These are phyloP conservation scores for Adelphocoris suturalis DNA, from an alignment of 2,888 invertebrate species.

Conservation along the genomic window DNA sequence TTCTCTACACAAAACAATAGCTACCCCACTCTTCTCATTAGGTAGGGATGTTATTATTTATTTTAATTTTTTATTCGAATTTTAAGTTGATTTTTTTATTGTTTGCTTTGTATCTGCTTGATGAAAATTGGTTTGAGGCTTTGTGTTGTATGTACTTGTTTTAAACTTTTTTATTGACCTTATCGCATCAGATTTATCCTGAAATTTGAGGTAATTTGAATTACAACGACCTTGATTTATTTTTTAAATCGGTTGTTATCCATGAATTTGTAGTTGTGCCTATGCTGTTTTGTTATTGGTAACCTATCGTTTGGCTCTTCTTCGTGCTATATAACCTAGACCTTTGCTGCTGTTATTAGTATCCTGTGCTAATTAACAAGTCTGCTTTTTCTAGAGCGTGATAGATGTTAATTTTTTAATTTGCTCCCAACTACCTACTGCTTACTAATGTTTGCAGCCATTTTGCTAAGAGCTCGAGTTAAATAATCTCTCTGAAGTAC, in stretches of 20 bases:
- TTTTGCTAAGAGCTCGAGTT: not conserved
- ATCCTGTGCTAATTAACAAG: not conserved
- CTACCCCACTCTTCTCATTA: constrained; percentile 71
- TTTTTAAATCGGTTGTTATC: not conserved
- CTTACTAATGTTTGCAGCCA: not conserved
- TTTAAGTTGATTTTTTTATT: constrained; percentile 38
- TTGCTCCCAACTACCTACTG: not conserved
- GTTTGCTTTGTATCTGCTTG: constrained; percentile 49
- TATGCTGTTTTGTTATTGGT: not conserved
- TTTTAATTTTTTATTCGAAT: constrained; percentile 50
- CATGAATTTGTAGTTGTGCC: not conserved
- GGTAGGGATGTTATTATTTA: constrained; percentile 57
- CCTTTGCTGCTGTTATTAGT: not conserved
- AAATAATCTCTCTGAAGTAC: no score
- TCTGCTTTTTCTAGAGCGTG: not conserved
- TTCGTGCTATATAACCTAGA: not conserved
- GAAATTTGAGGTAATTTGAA: not conserved
- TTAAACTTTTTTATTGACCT: not conserved
- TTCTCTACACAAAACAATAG: constrained; percentile 71
- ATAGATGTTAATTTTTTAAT: not conserved
- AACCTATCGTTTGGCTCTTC: not conserved
- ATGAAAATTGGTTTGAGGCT: not conserved
- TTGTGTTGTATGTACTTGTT: constrained; percentile 13
- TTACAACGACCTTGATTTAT: not conserved
- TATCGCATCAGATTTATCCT: not conserved